phyloP scores from a whole-genome alignment of 2,797 vertebrate genomes.

The Choloepus didactylus region DNA sequence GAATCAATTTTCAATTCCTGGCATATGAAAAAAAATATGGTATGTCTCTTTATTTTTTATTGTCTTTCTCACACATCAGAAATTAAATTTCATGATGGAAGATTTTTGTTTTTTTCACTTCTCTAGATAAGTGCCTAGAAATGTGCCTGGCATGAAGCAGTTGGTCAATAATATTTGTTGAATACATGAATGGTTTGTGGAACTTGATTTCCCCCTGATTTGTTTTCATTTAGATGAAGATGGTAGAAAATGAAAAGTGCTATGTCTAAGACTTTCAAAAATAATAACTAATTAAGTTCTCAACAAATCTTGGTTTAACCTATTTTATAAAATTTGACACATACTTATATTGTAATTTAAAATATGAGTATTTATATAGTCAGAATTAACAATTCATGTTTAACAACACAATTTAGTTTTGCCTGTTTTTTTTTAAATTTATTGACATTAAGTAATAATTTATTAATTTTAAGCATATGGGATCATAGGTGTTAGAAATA shows the following conservation, averaged over 20 bases:
- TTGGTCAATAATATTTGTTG: too few relatives aligned
- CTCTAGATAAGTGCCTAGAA: too few relatives aligned
- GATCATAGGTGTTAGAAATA: not conserved
- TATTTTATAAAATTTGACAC: too few relatives aligned
- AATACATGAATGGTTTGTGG: too few relatives aligned
- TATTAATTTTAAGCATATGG: not conserved
- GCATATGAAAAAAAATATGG: not conserved
- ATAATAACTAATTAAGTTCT: too few relatives aligned
- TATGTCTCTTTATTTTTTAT: too few relatives aligned
- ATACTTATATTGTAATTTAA: not conserved
- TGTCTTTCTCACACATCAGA: not conserved
- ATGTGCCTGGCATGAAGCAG: rapidly evolving
- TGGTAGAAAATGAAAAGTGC: too few relatives aligned
- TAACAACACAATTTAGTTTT: not conserved
- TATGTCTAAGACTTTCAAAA: too few relatives aligned
- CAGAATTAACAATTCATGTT: not conserved
- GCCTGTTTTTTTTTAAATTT: not conserved
- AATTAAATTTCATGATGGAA: not conserved
- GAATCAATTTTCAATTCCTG: not conserved
- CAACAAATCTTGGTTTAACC: too few relatives aligned
- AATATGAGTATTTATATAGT: not conserved
- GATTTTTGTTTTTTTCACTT: not conserved
- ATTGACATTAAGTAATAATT: not conserved
- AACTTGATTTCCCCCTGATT: too few relatives aligned
- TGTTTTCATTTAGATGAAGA: too few relatives aligned